Conservation (phyloP, 2,797 vertebrate genomes). For the Cephalopachus bancanus region DNA sequence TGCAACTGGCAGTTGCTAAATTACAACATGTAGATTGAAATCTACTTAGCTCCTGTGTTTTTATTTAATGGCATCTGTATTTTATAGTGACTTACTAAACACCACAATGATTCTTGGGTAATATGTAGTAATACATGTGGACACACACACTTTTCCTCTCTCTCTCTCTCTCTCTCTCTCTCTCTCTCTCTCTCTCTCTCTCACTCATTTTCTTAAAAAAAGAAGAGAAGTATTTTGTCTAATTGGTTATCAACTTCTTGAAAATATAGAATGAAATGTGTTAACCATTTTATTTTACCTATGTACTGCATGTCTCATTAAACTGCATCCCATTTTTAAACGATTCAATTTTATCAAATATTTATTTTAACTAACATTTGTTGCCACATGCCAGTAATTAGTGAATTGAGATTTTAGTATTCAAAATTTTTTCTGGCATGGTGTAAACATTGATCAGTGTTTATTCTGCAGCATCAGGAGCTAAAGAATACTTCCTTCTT, state of each 20-base stretch:
- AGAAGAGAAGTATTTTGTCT: slow-evolving; percentile 9
- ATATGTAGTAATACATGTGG: background rate
- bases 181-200: background rate
- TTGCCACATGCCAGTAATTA: slow-evolving; percentile 9
- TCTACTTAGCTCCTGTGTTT: background rate
- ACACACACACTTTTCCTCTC: background rate
- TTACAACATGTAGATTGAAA: background rate
- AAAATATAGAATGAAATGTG: background rate
- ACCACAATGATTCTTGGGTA: background rate
- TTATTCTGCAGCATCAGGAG: background rate
- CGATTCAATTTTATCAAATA: slow-evolving; percentile 44
- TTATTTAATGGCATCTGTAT: slow-evolving; percentile 11
- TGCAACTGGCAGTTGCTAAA: background rate
- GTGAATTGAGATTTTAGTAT: slow-evolving; percentile 50
- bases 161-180: background rate
- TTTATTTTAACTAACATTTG: slow-evolving; percentile 52
- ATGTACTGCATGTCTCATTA: background rate
- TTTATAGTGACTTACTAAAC: slow-evolving; percentile 18
- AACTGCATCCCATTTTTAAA: slow-evolving; percentile 35
- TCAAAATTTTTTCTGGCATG: slow-evolving; percentile 15
- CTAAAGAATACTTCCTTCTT: slow-evolving; percentile 16
- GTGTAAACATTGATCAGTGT: slow-evolving; percentile 1
- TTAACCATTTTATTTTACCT: slow-evolving; percentile 38
- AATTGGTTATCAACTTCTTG: slow-evolving; percentile 1
- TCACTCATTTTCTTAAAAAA: background rate